A percentile compares a stretch with the other conserved stretches of the same genome.
These are phyloP conservation scores for Toxostoma redivivum DNA, from an alignment of 2,113 vertebrate species.

Conservation along the genomic window DNA sequence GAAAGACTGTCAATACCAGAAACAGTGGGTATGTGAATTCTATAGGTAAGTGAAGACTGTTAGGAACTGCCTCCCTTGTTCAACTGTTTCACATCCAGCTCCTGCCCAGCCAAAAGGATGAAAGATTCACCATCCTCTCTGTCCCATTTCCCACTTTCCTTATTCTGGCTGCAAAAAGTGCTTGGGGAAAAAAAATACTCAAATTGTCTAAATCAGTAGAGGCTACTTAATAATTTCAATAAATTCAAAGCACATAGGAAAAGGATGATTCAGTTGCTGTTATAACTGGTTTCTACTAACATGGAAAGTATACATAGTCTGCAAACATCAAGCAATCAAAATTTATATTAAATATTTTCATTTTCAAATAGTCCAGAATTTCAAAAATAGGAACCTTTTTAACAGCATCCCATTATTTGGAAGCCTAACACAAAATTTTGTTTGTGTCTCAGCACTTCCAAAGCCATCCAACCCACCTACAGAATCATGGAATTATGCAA, in stretches of 20 bases:
- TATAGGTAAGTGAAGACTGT: neutral
- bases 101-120: neutral
- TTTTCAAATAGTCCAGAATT: neutral
- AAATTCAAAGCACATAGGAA: neutral
- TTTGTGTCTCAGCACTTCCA: neutral
- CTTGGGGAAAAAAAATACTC: neutral
- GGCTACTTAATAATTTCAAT: neutral
- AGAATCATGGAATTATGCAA: neutral
- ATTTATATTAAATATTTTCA: neutral
- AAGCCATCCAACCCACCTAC: neutral
- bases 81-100: neutral
- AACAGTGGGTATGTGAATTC: neutral
- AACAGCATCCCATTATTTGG: neutral
- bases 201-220: neutral
- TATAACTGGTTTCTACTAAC: neutral
- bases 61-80: neutral
- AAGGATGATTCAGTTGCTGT: neutral
- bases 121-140: neutral
- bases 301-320: neutral
- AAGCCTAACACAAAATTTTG: neutral
- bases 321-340: neutral
- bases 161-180: neutral
- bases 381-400: neutral
- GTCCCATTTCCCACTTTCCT: neutral
- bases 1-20: neutral